phyloP scores from a whole-genome alignment of 1,140 invertebrate species.

The Camponotus pennsylvanicus region DNA sequence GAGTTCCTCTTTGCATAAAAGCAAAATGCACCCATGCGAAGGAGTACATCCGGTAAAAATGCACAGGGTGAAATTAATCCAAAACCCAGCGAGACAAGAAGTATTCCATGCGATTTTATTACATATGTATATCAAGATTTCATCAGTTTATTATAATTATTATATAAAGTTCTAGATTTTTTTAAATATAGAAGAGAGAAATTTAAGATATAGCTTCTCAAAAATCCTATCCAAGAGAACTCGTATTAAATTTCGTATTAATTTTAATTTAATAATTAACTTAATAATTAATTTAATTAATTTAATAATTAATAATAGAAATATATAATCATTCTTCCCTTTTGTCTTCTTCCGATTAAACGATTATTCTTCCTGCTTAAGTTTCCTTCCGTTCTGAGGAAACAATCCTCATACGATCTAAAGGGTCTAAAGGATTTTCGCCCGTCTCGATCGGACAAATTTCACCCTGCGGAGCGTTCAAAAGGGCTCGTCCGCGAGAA shows the following conservation, averaged over 20 bases:
- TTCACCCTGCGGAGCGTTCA: conserved; percentile 26
- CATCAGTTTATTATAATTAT: neutral
- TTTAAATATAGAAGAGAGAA: neutral
- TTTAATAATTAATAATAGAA: too few relatives aligned
- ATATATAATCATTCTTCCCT: neutral
- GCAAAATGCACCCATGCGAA: conserved; percentile 15
- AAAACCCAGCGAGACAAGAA: neutral
- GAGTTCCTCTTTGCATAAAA: conserved; percentile 18
- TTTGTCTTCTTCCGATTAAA: neutral
- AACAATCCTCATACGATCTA: too few relatives aligned
- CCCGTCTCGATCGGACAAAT: conserved; percentile 32
- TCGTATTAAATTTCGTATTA: neutral
- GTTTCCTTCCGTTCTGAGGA: neutral
- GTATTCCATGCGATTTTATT: neutral
- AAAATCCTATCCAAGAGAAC: too few relatives aligned
- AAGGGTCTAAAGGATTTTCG: neutral
- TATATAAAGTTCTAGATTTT: neutral
- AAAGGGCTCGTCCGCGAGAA: neutral
- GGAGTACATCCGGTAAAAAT: conserved; percentile 15
- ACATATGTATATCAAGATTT: neutral
- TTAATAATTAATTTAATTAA: too few relatives aligned
- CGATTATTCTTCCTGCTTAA: too few relatives aligned
- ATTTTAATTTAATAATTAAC: neutral
- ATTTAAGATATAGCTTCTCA: neutral
- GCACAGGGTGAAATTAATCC: conserved; percentile 7